Percentiles rank a stretch among this genome's conserved stretches.
phyloP scores from a whole-genome alignment of 2,888 invertebrate genomes.

The Biston stratarius region DNA sequence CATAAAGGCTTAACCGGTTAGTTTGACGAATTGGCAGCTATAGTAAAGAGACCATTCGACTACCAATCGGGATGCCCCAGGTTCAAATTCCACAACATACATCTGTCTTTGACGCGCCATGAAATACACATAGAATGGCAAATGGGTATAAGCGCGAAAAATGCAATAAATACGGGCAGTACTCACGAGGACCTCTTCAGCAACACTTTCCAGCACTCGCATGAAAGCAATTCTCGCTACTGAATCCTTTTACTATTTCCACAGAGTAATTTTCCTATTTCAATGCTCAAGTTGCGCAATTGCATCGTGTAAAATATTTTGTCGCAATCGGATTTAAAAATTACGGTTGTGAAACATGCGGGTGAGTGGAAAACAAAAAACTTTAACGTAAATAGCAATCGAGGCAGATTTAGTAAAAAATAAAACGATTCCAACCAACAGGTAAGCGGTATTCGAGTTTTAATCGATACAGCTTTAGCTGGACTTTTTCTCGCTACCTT shows the following conservation, averaged over 20 bases:
- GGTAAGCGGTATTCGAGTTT: conserved; percentile 27
- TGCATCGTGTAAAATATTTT: neutral
- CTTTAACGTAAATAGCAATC: neutral
- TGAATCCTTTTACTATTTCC: neutral
- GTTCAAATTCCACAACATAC: too few species aligned
- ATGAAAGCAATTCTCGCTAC: conserved; percentile 9
- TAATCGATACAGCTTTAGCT: conserved; percentile 32
- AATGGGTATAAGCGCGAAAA: too few species aligned
- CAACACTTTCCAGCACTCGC: conserved; percentile 1
- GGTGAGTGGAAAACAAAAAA: conserved; percentile 15
- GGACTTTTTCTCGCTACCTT: conserved; percentile 27
- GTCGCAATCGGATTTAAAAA: conserved; percentile 6
- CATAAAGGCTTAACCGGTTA: too few species aligned
- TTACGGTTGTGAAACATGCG: conserved; percentile 24
- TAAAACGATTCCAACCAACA: conserved; percentile 23
- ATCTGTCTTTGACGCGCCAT: too few species aligned
- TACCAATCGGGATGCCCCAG: too few species aligned
- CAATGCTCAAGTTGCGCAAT: conserved; percentile 4
- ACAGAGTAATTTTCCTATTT: neutral
- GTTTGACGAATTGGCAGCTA: too few species aligned
- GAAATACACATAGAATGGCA: neutral
- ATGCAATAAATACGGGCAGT: neutral
- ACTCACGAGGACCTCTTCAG: neutral
- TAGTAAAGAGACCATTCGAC: too few species aligned
- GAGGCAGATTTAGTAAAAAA: conserved; percentile 27